Base-by-base conservation (phyloP, 2,113 vertebrate genomes). In the Nesogale talazaci region DNA sequence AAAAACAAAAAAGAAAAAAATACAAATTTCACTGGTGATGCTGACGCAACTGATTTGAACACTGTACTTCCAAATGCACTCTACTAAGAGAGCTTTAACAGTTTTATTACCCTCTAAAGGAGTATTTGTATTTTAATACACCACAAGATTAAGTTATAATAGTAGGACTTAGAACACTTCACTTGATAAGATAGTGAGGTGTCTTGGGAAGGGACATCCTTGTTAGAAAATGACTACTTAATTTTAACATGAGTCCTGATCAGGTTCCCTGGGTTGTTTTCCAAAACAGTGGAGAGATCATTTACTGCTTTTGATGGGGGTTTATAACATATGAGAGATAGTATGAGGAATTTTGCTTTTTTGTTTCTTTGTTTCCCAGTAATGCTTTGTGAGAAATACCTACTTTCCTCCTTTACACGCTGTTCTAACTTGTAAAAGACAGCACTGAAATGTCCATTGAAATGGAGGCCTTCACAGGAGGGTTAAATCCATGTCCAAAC, bases 241-340 rank as follows among this genome's bases (percentile, higher is more conserved):
- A 52, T 57, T 74, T 92, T 88, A 88, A 84, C 9, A 7, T 80
- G 56, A 88, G 22, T 87, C 16, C n/a, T 36, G 84, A 14, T 77
- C 23, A 75, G 76, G 2, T 57, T 56, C 12, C 29, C 36, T 34
- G 36, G 67, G 36, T 9, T 57, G 12, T 72, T 83, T 79, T 88
- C n/a, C 75, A 75, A 92, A 75, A 40, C 12, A 80, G 34, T 23
- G 78, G 40, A 83, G 12, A 79, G 83, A 77, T 78, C 11, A 82
- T n/a, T 74, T 29, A 10, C 40, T 92, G 22, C 19, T 87, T 14
- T 74, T 7, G 77, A 90, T 83, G 27, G 34, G 16, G 70, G 81
- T 86, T 86, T 70, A n/a, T 89, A 85, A 89, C 4, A 29, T 17
- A 93, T 75, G 25, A 83, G 84, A 90, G 81, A 82, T 88, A 89